Base-by-base conservation (phyloP, 2,113 vertebrate species). In the Elachura formosa region DNA sequence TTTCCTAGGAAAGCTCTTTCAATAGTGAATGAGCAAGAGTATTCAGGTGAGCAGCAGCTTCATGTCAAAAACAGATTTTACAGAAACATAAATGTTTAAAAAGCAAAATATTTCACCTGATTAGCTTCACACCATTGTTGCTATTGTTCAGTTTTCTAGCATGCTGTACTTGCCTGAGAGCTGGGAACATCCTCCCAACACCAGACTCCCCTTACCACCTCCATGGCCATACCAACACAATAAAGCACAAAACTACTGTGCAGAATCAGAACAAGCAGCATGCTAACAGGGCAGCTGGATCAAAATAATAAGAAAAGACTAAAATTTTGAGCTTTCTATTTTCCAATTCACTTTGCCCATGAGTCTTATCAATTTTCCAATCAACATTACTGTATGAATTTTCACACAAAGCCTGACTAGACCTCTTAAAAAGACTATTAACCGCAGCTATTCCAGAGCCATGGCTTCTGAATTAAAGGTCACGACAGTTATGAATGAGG, bases 401-500 rank as follows among this genome's bases (percentile, higher is more conserved):
- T 86, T 84, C 49, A 84, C 83, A 77, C 73, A 81, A 90, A 74
- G 86, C 69, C 73, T 74, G 59, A 71, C 90, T 12, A 73, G 49
- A 48, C 49, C 81, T 82, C 56, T 76, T 82, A 71, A 77, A 84
- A 63, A 87, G 67, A 63, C 82, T 38, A 89, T 95, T 94, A 95
- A 77, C 89, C 51, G 43, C 79, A 83, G 88, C 71, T 87, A 34
- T 83, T 88, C 49, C 51, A 61, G 71, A 94, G 85, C 59, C 63
- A 38, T 21, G 14, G 83, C 72, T 94, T 93, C 76, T 76, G 89
- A 88, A 88, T 92, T 83, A 92, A 96, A 96, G 96, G 94, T 96
- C 95, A 63, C 5, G 75, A 80, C 95, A 94, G 94, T 86, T 96
- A 96, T 88, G 92, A 94, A 96, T 90, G 96, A 95, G 88, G 88